A percentile compares a stretch with the other conserved stretches of the same genome.
Evolutionary conservation across 2,888 invertebrate species (phyloP).

Genomic region (Ennomos quercinarius): DNA sequence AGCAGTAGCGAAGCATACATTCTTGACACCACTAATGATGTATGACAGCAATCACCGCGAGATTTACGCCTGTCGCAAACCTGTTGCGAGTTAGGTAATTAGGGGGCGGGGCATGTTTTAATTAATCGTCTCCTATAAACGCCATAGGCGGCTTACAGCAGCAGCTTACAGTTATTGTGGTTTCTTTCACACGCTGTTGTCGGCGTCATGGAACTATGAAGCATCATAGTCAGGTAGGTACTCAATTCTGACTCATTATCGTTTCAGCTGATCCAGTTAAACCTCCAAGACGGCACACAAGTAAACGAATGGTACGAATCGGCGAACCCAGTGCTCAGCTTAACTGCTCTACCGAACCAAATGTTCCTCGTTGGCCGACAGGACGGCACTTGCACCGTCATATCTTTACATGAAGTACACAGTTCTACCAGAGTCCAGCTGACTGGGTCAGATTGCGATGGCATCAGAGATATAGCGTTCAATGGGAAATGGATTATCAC

Average conservation of each 20-base stretch:
- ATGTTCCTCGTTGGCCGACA: constrained; percentile 85
- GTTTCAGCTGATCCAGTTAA: constrained; percentile 68
- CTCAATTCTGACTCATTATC: neutral
- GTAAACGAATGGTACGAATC: constrained; percentile 81
- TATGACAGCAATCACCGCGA: no score
- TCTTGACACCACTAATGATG: no score
- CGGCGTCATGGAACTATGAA: no score
- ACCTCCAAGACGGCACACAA: constrained; percentile 59
- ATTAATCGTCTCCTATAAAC: no score
- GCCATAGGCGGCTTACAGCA: no score
- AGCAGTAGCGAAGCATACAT: no score
- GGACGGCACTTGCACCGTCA: constrained; percentile 87
- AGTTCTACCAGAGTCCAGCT: constrained; percentile 76
- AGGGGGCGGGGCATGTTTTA: no score
- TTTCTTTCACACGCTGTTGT: no score
- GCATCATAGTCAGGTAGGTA: no score
- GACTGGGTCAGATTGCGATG: constrained; percentile 90
- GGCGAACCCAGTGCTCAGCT: constrained; percentile 83
- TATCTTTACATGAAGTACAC: constrained; percentile 70
- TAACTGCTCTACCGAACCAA: constrained; percentile 74
- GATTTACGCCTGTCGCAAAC: no score
- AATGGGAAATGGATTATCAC: constrained; percentile 87
- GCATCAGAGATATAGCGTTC: constrained; percentile 86
- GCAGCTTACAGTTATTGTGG: no score
- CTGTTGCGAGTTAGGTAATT: no score